These are phyloP conservation scores for Papilio protenor DNA, from an alignment of 2,888 invertebrate species.

Conservation along the genomic window DNA sequence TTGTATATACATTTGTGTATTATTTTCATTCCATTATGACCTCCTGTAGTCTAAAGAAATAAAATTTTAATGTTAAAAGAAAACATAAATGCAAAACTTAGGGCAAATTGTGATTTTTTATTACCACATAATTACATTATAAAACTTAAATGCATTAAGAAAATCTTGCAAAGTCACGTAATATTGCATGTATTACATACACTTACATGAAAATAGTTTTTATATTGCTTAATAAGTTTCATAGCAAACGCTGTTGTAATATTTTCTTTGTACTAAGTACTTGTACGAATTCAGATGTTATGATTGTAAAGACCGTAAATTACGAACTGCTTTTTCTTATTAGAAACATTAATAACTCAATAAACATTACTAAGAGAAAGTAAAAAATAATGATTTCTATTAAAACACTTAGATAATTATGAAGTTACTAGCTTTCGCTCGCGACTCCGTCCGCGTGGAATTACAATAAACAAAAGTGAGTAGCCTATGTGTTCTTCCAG, in stretches of 20 bases:
- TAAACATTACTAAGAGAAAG: neutral
- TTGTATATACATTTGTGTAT: neutral
- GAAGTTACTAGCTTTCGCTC: no score
- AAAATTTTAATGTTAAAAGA: neutral
- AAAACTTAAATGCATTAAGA: slow-evolving; percentile 4
- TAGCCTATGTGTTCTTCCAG: no score
- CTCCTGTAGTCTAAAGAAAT: neutral
- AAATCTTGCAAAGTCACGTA: slow-evolving; percentile 18
- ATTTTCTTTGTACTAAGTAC: neutral
- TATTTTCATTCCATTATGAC: neutral
- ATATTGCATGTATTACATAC: slow-evolving; percentile 8
- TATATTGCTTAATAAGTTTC: slow-evolving; percentile 9
- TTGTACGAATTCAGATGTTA: neutral
- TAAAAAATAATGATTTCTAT: neutral
- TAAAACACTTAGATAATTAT: neutral
- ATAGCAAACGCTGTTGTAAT: neutral
- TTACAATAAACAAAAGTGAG: no score
- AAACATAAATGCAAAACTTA: neutral
- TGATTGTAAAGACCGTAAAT: neutral
- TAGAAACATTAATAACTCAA: neutral
- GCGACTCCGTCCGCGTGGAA: no score
- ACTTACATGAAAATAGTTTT: slow-evolving; percentile 5
- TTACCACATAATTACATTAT: slow-evolving; percentile 6
- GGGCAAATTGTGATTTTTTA: neutral
- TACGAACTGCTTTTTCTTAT: neutral